Conservation (phyloP, 92 coral and sea anemone genomes). For the Epizoanthus rinbou region DNA sequence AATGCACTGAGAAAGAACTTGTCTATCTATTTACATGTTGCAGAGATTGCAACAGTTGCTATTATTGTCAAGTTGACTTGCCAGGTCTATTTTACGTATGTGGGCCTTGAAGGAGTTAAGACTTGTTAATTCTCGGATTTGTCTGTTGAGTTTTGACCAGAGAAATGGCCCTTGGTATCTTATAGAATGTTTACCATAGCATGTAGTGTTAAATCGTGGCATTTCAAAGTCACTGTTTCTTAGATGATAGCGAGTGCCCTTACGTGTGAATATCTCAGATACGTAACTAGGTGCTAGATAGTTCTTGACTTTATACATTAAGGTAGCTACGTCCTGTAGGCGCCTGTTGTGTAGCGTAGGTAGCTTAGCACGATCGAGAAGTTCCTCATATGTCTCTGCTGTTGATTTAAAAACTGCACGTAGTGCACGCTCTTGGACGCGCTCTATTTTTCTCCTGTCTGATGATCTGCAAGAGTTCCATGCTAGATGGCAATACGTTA, state of each 20-base stretch:
- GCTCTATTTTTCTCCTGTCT: constrained; percentile 55
- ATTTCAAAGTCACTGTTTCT: constrained; percentile 31
- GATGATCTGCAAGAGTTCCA: constrained; percentile 58
- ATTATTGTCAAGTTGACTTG: constrained; percentile 26
- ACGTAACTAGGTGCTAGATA: constrained; percentile 19
- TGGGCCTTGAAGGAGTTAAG: constrained; percentile 23
- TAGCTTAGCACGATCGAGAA: constrained; percentile 22
- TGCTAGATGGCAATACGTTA: constrained; percentile 28
- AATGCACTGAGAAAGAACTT: constrained; percentile 14
- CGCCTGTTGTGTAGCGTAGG: constrained; percentile 40
- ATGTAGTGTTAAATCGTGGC: constrained; percentile 33
- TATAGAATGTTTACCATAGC: constrained; percentile 43
- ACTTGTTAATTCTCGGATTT: constrained; percentile 7
- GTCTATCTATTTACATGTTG: constrained; percentile 34
- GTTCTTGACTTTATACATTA: constrained; percentile 39
- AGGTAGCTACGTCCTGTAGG: constrained; percentile 36
- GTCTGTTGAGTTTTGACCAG: constrained; percentile 33
- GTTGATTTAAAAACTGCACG: constrained; percentile 34
- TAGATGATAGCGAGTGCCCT: constrained; percentile 26
- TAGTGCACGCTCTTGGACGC: constrained; percentile 48
- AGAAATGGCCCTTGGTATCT: constrained; percentile 40
- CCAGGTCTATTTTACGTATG: constrained; percentile 36
- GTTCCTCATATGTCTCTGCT: constrained; percentile 18
- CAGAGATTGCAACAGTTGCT: constrained; percentile 35
- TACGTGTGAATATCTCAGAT: constrained; percentile 25